A percentile compares a stretch with the other conserved stretches of the same genome.
Evolutionary conservation across 53 echinoderm and acorn worm genomes (phyloP).

Genomic region (Paelopatides confundens): DNA sequence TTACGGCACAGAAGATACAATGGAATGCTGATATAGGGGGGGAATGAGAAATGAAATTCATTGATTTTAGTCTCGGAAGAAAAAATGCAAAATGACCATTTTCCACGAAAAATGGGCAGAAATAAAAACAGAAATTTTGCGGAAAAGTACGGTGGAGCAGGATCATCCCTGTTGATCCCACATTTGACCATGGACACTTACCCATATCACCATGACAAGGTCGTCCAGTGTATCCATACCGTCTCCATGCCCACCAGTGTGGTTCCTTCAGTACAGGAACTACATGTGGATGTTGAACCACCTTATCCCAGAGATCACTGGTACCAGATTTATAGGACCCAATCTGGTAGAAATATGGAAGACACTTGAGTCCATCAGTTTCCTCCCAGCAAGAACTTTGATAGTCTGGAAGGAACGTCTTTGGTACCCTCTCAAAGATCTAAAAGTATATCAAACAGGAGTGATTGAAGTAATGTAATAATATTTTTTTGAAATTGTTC

Average conservation of each 20-base stretch:
- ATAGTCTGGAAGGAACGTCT: background rate
- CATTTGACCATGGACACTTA: too few species aligned
- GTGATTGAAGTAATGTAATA: too few species aligned
- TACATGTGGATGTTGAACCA: conserved; percentile 22
- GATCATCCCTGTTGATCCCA: too few species aligned
- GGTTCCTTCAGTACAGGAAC: conserved; percentile 8
- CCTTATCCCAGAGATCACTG: conserved; percentile 29
- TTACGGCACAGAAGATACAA: too few species aligned
- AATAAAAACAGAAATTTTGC: too few species aligned
- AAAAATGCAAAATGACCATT: too few species aligned
- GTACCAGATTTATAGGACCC: conserved; percentile 31
- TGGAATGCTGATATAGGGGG: too few species aligned
- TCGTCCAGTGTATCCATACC: background rate
- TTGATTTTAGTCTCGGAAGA: too few species aligned
- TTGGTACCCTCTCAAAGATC: conserved; percentile 9
- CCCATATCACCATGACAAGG: conserved; percentile 35
- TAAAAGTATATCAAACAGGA: background rate
- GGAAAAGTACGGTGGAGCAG: too few species aligned
- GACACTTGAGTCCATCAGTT: background rate
- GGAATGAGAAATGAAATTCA: too few species aligned
- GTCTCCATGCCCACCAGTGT: conserved; percentile 44
- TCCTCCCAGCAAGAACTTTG: conserved; percentile 14
- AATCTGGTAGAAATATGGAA: conserved; percentile 36
- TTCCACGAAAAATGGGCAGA: too few species aligned
- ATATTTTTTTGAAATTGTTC: too few species aligned